Evolutionary conservation across 2,797 vertebrate genomes (phyloP), one percentile per base, ranked within the genome.

Genomic region (Oryzias sinensis): DNA sequence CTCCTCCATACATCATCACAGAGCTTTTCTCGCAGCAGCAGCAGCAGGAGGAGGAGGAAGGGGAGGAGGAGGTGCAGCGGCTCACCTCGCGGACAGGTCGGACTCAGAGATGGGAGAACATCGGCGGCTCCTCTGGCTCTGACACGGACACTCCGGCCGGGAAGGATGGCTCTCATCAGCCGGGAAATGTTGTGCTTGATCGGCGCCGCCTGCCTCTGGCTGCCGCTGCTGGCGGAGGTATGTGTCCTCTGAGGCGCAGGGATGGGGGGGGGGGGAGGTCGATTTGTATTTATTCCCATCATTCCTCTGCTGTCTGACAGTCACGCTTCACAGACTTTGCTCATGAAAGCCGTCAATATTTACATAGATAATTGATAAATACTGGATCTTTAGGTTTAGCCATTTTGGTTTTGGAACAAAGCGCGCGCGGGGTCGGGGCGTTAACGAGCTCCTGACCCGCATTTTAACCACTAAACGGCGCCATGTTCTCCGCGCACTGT

Each of bases 161-260:
- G 83, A 78, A 87, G 80, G 88, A 92, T 91, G 90, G 79, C 76
- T 83, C 66, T 80, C 15, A 85, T 60, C 79, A 76, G 83, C 86
- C 85, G 86, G 78, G 81, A 80, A 64, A 90, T 90, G 82, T 48
- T 90, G 67, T 65, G 74, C 83, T 74, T 92, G 87, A 87, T 92
- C 76, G 87, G 86, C 63, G 68, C 74, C 75, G 85, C 79, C 71
- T 89, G 89, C 63, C 74, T 88, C 56, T 86, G 87, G 80, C 72
- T 93, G 72, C 87, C 81, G 74, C 49, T 85, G 59, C 14, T 80
- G 51, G 83, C 87, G 51, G 87, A 92, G 91, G 92, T 93, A 80
- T 9, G 80, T 82, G 49, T 33, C 33, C 33, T 33, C 33, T 33
- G 33, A 33, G 33, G 33, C 33, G 33, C 33, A 11, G 33, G 25